phyloP scores from a whole-genome alignment of 1,140 invertebrate genomes.

The Aphelinus atriplicis region DNA sequence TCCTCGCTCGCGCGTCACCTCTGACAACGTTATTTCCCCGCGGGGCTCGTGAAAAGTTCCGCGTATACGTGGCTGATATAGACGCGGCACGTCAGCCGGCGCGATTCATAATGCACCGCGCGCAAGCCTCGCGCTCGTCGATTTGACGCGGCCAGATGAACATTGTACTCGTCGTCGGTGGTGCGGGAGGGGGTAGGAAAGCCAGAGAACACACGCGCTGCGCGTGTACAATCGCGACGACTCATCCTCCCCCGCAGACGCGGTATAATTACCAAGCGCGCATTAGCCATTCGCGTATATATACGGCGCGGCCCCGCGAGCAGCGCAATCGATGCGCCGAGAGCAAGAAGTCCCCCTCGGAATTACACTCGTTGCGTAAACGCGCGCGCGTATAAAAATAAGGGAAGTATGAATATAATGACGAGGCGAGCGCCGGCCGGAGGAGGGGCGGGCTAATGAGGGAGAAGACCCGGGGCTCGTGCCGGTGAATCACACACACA shows the following conservation, averaged over 20 bases:
- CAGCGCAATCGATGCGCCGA: no score
- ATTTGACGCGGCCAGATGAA: slow-evolving; percentile 2
- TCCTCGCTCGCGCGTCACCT: no score
- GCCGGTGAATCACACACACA: no score
- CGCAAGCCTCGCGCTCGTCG: slow-evolving; percentile 8
- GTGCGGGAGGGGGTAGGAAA: no score
- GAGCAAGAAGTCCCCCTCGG: no score
- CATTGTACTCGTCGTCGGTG: no score
- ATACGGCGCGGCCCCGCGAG: neutral
- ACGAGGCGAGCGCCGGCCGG: no score
- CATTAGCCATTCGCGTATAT: neutral
- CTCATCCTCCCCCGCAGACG: neutral
- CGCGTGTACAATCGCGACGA: neutral
- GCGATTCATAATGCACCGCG: neutral
- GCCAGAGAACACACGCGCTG: neutral
- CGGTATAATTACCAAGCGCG: neutral
- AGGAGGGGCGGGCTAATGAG: no score
- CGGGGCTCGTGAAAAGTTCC: slow-evolving; percentile 18
- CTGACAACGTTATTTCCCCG: slow-evolving; percentile 9
- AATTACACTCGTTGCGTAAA: no score
- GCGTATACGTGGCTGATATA: slow-evolving; percentile 20
- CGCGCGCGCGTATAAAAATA: no score
- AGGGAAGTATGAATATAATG: no score
- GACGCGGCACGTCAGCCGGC: neutral
- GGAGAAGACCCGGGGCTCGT: no score